Base-by-base conservation (phyloP, 2,113 vertebrate species). In the Mixornis gularis region DNA sequence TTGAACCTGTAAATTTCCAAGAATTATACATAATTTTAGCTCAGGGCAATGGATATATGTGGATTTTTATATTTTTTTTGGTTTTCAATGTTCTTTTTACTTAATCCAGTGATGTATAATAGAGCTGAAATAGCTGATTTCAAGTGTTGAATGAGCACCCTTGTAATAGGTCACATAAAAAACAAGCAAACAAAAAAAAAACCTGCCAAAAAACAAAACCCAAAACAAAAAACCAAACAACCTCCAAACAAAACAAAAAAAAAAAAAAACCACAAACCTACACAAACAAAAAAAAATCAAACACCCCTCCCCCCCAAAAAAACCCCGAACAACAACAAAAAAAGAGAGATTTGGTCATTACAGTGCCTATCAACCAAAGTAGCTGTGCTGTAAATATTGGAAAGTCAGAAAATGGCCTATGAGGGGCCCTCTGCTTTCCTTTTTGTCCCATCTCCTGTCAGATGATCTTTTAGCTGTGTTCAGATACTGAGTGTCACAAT, bases 281-380 rank as follows among this genome's bases (percentile, higher is more conserved):
- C 41, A 41, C 14, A 41, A 14, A 41, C 41, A 11, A n/a, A 46
- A 66, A 48, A 69, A 69, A 72, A 13, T 14, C 41, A 41, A 41
- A 41, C 41, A n/a, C n/a, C n/a, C n/a, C 41, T 14, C 15, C 41
- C 16, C 41, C 40, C 41, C 43, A 19, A 44, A 44, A 44, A 44
- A 44, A 44, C 4, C 8, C 43, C 4, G 18, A 44, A 44, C 18
- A 44, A 20, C 43, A 44, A 43, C 12, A 41, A 24, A 48, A 22
- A 34, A 6, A 43, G 0, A 44, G 8, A 46, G 0, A 38, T 34
- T 43, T 1, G 1, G 13, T 69, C 16, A 32, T 82, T 64, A 44
- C 29, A 64, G 19, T 32, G 19, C 10, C 30, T 74, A 24, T n/a
- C 32, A 84, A 10, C 34, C 84, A 82, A 66, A 72, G 15, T 40